A percentile compares a stretch with the other conserved stretches of the same genome.
These are phyloP conservation scores for Microplitis mediator DNA, from an alignment of 1,140 invertebrate species.

Conservation along the genomic window DNA sequence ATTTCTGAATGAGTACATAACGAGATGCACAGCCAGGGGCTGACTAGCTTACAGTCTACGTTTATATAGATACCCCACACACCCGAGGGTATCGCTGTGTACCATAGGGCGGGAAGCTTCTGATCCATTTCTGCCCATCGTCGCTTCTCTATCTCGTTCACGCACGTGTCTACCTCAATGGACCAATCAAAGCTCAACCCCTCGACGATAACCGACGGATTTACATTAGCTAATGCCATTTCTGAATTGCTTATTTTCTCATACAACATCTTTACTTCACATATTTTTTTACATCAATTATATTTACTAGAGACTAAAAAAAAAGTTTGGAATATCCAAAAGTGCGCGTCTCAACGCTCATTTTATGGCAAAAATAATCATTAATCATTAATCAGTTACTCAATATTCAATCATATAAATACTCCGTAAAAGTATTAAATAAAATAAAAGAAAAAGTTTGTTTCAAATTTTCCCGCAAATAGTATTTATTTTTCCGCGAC, in stretches of 20 bases:
- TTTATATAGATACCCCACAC: too few species aligned
- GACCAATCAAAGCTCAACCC: constrained; percentile 59
- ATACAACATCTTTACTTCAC: background rate
- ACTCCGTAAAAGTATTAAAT: too few species aligned
- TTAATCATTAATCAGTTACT: too few species aligned
- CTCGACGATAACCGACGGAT: constrained; percentile 13
- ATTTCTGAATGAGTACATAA: constrained; percentile 58
- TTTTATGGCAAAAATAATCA: too few species aligned
- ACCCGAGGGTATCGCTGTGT: background rate
- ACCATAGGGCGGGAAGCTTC: background rate
- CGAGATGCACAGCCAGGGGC: constrained; percentile 57
- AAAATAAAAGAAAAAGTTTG: too few species aligned
- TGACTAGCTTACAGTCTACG: constrained; percentile 29
- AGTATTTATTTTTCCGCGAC: too few species aligned
- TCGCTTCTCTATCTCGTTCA: constrained; percentile 35
- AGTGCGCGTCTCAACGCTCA: too few species aligned
- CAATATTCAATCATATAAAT: too few species aligned
- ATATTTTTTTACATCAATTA: background rate
- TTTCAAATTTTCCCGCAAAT: too few species aligned
- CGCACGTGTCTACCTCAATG: constrained; percentile 57
- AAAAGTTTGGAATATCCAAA: too few species aligned
- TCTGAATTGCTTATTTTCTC: background rate
- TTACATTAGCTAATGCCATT: background rate
- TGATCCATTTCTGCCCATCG: background rate
- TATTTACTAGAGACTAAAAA: too few species aligned